Base-by-base conservation (phyloP, 2,797 vertebrate genomes). In the Neosalanx taihuensis region DNA sequence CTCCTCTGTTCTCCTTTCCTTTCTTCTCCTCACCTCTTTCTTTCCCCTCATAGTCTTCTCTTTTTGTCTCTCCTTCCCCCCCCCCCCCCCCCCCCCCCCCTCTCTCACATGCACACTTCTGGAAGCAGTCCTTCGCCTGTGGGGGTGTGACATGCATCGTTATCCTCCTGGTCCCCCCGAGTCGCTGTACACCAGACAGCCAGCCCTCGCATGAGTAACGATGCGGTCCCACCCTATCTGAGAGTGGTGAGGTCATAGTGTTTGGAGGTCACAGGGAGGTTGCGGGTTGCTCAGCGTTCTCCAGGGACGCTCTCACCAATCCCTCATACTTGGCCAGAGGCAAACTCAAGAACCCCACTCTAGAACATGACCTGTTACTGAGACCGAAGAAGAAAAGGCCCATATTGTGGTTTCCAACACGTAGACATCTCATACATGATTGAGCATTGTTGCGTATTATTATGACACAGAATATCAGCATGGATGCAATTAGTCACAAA, bases 101-200 rank as follows among this genome's bases (percentile, higher is more conserved):
- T 46, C 51, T 17, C 51, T 17, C 51, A n/a, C 51, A 56, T 17
- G 6, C 29, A 15, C 9, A 35, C 35, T 10, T 30, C 18, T 65
- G 62, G 75, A 51, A 70, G 63, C 41, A 58, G 18, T 37, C 12
- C 35, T 71, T 68, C 80, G 76, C 57, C 30, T 7, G 23, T 26
- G 31, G 67, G 15, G 69, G 64, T 59, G 58, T 75, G 79, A 85
- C 51, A 31, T 71, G 18, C 17, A 67, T 70, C 75, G 82, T 87
- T 81, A 29, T 60, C 58, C 12, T 26, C 26, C 23, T 5, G 13
- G 13, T 56, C 29, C 58, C 58, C 23, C 58, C 2, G 58, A 29
- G 58, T 59, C 15, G 20, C 33, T 46, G 35, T 41, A 64, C 5
- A 17, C 66, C 6, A 17, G 17, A 31, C 67, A 65, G 75, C 59